Percentiles rank a stretch among this genome's conserved stretches.
Conservation (phyloP, 1,140 invertebrate genomes). For the Drosophila parvula region DNA sequence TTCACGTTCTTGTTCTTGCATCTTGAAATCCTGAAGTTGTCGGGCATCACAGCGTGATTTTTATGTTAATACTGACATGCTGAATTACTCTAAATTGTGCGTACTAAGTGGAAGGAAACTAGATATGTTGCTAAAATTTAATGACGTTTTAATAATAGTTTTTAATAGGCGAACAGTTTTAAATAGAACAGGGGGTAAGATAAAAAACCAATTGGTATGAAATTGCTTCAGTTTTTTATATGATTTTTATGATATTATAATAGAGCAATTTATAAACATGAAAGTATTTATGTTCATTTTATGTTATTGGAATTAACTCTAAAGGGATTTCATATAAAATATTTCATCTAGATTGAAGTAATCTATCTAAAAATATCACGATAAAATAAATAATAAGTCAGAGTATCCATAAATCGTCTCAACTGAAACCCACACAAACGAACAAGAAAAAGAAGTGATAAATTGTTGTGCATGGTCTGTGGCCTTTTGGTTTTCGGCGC, state of each 20-base stretch:
- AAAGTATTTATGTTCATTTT: no score
- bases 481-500: constrained; percentile 55
- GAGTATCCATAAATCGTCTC: not conserved
- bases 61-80: constrained; percentile 34
- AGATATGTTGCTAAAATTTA: not conserved
- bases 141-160: constrained; percentile 5
- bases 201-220: not conserved
- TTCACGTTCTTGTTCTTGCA: constrained; percentile 29
- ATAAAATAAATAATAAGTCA: not conserved
- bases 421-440: not conserved
- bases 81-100: constrained; percentile 27
- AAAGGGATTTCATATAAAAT: not conserved
- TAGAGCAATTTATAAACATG: not conserved
- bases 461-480: constrained; percentile 56
- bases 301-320: not conserved
- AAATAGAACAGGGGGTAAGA: not conserved
- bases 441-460: constrained; percentile 47
- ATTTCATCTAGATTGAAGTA: not conserved
- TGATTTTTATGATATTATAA: not conserved
- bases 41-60: constrained; percentile 29
- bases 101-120: constrained; percentile 13
- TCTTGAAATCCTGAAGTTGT: constrained; percentile 20
- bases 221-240: not conserved
- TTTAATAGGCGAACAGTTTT: not conserved
- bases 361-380: not conserved